A percentile compares a stretch with the other conserved stretches of the same genome.
Conservation (phyloP, 2,113 vertebrate genomes). For the Heptranchias perlo region DNA sequence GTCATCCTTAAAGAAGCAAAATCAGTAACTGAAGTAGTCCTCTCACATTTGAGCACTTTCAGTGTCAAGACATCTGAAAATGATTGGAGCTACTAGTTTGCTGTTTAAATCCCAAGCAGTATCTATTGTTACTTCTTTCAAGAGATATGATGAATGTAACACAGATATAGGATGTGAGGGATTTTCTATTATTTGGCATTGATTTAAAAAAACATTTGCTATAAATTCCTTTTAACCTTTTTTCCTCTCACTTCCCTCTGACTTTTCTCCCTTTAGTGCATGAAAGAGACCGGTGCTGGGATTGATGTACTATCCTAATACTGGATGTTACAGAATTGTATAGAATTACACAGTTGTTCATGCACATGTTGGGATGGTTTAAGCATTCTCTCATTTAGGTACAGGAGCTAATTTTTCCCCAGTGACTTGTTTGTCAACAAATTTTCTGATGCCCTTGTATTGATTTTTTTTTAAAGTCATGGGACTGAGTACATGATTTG, state of each 20-base stretch:
- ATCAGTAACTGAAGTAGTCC: not conserved
- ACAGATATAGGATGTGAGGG: not conserved
- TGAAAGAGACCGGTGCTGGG: not conserved
- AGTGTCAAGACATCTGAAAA: not conserved
- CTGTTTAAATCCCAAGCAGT: not conserved
- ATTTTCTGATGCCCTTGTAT: not conserved
- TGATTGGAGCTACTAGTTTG: not conserved
- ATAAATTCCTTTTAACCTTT: not conserved
- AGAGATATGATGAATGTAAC: not conserved
- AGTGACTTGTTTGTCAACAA: not conserved
- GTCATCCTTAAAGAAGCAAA: not conserved
- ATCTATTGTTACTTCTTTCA: not conserved
- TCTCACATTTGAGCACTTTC: not conserved
- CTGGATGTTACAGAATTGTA: not conserved
- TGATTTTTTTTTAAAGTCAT: not conserved
- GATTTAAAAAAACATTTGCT: not conserved
- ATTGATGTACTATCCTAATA: not conserved
- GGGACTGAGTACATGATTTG: not conserved
- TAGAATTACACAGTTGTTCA: not conserved
- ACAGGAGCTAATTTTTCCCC: not conserved
- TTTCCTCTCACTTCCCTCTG: not conserved
- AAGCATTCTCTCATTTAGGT: not conserved
- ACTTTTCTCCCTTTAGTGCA: not conserved
- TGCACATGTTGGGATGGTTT: not conserved
- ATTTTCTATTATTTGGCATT: not conserved